Percentiles rank a stretch among this genome's conserved stretches.
Conservation (phyloP, 2,888 invertebrate species). For the Lithophane ornitopus region DNA sequence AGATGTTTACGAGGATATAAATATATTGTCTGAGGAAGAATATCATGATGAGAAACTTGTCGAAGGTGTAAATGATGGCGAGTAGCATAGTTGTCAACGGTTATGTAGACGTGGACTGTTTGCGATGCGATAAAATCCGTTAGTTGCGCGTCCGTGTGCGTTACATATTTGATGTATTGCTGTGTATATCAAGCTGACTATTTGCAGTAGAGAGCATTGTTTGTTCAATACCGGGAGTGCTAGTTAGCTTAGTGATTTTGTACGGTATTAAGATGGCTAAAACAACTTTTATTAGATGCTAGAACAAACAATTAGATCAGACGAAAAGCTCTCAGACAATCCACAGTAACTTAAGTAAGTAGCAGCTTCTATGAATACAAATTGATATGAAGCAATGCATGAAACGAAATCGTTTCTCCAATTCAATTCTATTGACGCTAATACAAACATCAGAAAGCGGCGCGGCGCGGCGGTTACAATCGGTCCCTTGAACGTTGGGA, state of each 20-base stretch:
- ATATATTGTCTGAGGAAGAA: conserved; percentile 33
- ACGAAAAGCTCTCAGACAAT: conserved; percentile 8
- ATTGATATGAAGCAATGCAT: conserved; percentile 34
- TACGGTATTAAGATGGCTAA: conserved; percentile 13
- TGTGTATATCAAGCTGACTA: conserved; percentile 17
- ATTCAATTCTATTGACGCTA: conserved; percentile 20
- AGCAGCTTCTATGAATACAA: conserved; percentile 14
- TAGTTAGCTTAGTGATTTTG: conserved; percentile 19
- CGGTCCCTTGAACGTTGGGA: conserved; percentile 26
- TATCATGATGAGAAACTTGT: conserved; percentile 21
- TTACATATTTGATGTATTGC: conserved; percentile 33
- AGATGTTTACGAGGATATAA: conserved; percentile 52
- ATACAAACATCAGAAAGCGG: conserved; percentile 15
- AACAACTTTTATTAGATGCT: not conserved
- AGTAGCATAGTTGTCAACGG: conserved; percentile 53
- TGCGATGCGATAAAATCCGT: conserved; percentile 50
- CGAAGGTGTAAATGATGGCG: conserved; percentile 36
- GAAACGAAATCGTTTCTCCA: conserved; percentile 14
- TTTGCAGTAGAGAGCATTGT: conserved; percentile 27
- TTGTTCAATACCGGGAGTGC: conserved; percentile 8
- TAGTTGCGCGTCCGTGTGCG: conserved; percentile 27
- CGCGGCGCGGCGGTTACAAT: conserved; percentile 17
- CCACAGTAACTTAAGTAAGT: conserved; percentile 18
- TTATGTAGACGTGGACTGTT: conserved; percentile 53
- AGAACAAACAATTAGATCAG: conserved; percentile 27